Evolutionary conservation across 2,888 invertebrate species (phyloP).

Genomic region (Nudaria mundana): DNA sequence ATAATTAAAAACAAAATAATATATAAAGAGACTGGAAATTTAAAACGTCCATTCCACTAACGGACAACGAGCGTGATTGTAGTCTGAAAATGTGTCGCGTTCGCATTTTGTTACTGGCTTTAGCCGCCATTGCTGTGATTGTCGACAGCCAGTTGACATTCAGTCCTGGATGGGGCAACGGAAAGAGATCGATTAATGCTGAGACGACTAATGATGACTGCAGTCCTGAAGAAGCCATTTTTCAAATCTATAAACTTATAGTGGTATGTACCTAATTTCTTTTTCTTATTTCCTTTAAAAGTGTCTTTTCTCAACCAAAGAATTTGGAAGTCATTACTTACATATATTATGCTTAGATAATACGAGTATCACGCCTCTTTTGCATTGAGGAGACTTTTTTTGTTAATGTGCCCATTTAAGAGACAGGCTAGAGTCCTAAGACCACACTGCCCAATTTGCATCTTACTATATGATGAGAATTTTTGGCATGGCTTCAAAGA

Average conservation of each 20-base stretch:
- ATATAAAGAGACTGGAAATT: slow-evolving; percentile 17
- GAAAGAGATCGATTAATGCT: slow-evolving; percentile 53
- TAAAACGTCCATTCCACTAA: slow-evolving; percentile 14
- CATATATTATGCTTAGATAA: too few relatives aligned
- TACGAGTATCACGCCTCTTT: too few relatives aligned
- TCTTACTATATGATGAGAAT: too few relatives aligned
- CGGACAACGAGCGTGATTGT: slow-evolving; percentile 2
- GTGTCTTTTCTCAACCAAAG: too few relatives aligned
- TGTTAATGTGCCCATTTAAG: too few relatives aligned
- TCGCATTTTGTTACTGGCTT: slow-evolving; percentile 31
- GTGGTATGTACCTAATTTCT: slow-evolving; percentile 66
- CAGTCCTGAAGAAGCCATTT: slow-evolving; percentile 76
- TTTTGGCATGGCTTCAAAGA: too few relatives aligned
- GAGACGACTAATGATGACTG: slow-evolving; percentile 54
- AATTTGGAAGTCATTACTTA: too few relatives aligned
- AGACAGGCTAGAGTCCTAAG: too few relatives aligned
- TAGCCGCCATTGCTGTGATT: slow-evolving; percentile 36
- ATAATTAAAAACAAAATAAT: slow-evolving; percentile 20
- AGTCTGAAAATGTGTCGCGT: slow-evolving; percentile 40
- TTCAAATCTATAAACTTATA: slow-evolving; percentile 81
- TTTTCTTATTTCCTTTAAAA: too few relatives aligned
- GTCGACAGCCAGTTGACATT: slow-evolving; percentile 78
- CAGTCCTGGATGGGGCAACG: slow-evolving; percentile 78
- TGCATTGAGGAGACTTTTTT: too few relatives aligned
- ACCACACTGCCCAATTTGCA: too few relatives aligned